phyloP scores from a whole-genome alignment of 1,140 invertebrate species.

The Polypedilum pembai region DNA sequence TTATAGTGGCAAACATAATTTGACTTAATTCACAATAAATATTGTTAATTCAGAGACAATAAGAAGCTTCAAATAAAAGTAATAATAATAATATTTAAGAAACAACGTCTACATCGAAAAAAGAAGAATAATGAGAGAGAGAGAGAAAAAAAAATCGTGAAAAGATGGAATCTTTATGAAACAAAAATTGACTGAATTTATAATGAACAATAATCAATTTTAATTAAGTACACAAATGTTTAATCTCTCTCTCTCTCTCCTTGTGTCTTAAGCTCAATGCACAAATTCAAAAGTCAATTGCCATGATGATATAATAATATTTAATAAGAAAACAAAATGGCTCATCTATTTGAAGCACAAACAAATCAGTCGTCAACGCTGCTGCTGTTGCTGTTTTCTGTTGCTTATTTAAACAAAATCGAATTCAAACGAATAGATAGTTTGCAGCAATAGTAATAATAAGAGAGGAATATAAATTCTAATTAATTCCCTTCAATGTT shows the following conservation, averaged over 20 bases:
- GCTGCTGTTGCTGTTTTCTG: not conserved
- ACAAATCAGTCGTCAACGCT: not conserved
- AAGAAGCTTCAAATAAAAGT: slow-evolving; percentile 6
- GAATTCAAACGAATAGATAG: not conserved
- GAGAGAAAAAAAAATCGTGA: slow-evolving; percentile 2
- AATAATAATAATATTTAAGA: no score
- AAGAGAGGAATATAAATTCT: not conserved
- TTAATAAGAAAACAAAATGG: slow-evolving; percentile 27
- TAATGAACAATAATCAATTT: slow-evolving; percentile 28
- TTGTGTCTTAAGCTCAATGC: not conserved
- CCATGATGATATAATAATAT: slow-evolving; percentile 28
- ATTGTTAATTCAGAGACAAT: not conserved
- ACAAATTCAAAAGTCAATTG: not conserved
- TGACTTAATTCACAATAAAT: slow-evolving; percentile 13
- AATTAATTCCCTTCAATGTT: slow-evolving; percentile 11
- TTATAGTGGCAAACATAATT: slow-evolving; percentile 6
- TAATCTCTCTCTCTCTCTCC: not conserved
- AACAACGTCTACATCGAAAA: not conserved
- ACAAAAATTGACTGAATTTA: not conserved
- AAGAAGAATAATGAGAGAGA: not conserved
- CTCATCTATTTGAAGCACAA: slow-evolving; percentile 16
- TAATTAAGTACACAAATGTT: slow-evolving; percentile 25
- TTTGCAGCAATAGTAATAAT: not conserved
- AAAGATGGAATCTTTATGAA: slow-evolving; percentile 9
- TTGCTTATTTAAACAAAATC: not conserved